Conservation (phyloP, 2,113 vertebrate genomes). For the Crotalus viridis region DNA sequence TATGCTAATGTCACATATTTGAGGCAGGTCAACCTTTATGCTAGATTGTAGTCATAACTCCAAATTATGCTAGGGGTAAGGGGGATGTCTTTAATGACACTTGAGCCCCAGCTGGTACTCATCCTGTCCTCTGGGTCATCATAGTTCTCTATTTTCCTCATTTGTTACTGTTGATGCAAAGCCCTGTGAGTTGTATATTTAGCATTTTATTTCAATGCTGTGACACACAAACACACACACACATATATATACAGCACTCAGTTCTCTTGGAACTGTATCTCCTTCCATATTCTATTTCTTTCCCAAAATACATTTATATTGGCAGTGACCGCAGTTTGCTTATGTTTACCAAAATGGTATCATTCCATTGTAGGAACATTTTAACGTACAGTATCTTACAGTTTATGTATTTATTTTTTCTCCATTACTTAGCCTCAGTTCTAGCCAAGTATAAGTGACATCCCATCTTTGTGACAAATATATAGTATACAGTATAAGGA, state of each 20-base stretch:
- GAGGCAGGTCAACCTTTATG: background rate
- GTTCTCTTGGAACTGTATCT: background rate
- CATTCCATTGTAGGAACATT: background rate
- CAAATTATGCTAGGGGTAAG: background rate
- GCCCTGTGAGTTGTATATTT: background rate
- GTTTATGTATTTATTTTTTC: background rate
- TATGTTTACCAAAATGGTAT: background rate
- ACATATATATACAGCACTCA: too few relatives aligned
- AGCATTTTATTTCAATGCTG: background rate
- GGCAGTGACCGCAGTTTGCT: background rate
- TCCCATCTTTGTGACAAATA: background rate
- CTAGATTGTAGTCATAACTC: background rate
- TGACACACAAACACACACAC: too few relatives aligned
- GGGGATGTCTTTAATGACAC: background rate
- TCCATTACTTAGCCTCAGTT: background rate
- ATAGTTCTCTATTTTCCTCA: background rate
- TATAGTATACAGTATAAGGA: background rate
- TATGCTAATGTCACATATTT: background rate
- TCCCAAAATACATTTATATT: background rate
- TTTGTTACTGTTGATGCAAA: background rate
- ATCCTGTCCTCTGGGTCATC: background rate
- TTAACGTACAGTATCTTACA: background rate
- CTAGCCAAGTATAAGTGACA: background rate
- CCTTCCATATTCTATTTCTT: background rate
- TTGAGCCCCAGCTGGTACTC: background rate